Base-by-base conservation (phyloP, 30 jellyfish, hydroid and myxozoan species). In the Cassiopea andromeda region DNA sequence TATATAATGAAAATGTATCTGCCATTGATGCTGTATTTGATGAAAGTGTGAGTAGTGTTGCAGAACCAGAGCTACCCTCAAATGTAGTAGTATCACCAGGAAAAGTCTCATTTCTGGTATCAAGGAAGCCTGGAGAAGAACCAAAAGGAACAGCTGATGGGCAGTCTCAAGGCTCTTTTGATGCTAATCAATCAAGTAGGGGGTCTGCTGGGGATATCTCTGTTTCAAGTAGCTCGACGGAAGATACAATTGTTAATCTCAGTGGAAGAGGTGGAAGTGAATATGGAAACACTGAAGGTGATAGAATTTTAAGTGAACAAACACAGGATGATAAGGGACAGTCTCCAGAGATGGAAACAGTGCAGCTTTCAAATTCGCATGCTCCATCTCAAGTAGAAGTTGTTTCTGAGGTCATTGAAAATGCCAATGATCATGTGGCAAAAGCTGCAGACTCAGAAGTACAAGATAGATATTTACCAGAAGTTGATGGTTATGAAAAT, bases 171-270 rank as follows among this genome's bases (percentile, higher is more conserved):
- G 57, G 10, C 49, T 70, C 79, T n/a, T 1, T 14, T 70, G 2
- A 70, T 5, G 2, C 2, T 17, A 48, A 17, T 49, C 74, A 47
- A 7, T 73, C 80, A 48, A 85, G 59, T 44, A 70, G 93, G 60
- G 38, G 50, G 10, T 87, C 94, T 17, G 85, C 49, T 6, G 87
- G 38, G 59, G 54, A 48, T 16, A 16, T 66, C 70, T 87, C 94
- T 17, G 76, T 87, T 44, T 87, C 94, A 46, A 78, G 90, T 54
- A 84, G 43, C 2, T 64, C 94, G 8, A 78, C 90, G 1, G 90
- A 78, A 78, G 90, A 78, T 69, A 78, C 90, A 2, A 90, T 87
- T 54, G 78, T 87, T 14, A 86, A 77, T 57, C 73, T 77, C 19
- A 45, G 16, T 16, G 74, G 72, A 1, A 73, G 13, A 61, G 18